These are phyloP conservation scores for Netelia virgata DNA, from an alignment of 2,888 invertebrate genomes.

Conservation along the genomic window DNA sequence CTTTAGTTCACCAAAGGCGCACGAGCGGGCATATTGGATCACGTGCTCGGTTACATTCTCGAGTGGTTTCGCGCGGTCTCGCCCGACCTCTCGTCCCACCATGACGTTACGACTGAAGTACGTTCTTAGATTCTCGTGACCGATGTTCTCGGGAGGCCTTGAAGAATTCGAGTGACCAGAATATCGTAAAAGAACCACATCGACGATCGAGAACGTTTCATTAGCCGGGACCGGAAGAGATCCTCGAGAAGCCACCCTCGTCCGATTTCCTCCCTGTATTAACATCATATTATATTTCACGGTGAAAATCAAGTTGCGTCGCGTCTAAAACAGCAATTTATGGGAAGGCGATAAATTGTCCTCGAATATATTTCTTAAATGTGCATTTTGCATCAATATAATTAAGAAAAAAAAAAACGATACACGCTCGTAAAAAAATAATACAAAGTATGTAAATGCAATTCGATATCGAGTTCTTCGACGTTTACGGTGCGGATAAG, in stretches of 20 bases:
- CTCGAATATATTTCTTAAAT: too few relatives aligned
- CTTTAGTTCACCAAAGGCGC: conserved; percentile 69
- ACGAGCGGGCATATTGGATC: conserved; percentile 78
- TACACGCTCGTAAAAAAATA: neutral
- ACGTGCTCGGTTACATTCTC: conserved; percentile 82
- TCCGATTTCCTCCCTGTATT: neutral
- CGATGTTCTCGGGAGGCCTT: conserved; percentile 2
- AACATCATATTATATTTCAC: neutral
- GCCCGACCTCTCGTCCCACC: conserved; percentile 25
- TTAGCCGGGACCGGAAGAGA: conserved; percentile 29
- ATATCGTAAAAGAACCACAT: conserved; percentile 40
- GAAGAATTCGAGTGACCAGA: conserved; percentile 28
- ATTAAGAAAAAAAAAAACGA: too few relatives aligned
- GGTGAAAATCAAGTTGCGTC: neutral
- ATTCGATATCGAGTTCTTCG: conserved; percentile 1
- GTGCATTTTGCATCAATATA: too few relatives aligned
- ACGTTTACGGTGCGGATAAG: conserved; percentile 15
- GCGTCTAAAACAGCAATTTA: neutral
- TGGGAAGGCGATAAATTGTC: too few relatives aligned
- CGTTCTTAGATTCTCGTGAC: conserved; percentile 34
- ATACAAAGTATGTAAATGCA: neutral
- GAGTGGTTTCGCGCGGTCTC: conserved; percentile 72
- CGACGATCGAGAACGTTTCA: conserved; percentile 18
- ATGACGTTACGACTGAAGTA: conserved; percentile 33
- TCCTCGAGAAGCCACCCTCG: conserved; percentile 10